Base-by-base conservation (phyloP, 1,140 invertebrate species). In the Drosophila truncata region DNA sequence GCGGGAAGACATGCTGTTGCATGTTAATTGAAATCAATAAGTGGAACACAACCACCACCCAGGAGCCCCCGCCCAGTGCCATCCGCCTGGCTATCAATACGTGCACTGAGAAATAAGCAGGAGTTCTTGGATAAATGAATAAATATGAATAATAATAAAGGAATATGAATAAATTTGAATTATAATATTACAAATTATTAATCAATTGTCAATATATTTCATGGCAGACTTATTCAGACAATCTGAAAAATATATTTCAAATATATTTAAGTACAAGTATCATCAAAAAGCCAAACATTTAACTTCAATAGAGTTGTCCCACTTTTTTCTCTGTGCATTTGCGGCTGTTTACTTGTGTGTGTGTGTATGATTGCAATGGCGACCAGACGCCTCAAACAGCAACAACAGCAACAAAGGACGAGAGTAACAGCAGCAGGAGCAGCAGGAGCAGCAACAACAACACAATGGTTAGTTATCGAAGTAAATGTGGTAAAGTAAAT, bases 21-120 rank as follows among this genome's bases (percentile, higher is more conserved):
- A 90, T 90, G 85, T 90, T 90, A 90, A 90, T 90, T 90, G 85
- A 90, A 90, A 90, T 90, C 85, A 90, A 90, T 90, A 90, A 90
- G 85, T 90, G 86, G 59, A 90, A 71, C 80, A 73, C 80, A 71
- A 46, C 58, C 46, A 70, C 60, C 54, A 61, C 61, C 49, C 60
- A n/a, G 23, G 31, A 31, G 23, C 59, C 33, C 23, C 42, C 37
- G 54, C 58, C 65, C 59, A 58, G 8, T 33, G 35, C 35, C 35
- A 52, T 25, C 39, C 29, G 67, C 39, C 63, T 37, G 55, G 58
- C 57, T 52, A 44, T 58, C 70, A 57, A 57, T 42, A 50, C 18
- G 29, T 47, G 31, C 41, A 64, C 62, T 29, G 8, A 31, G 5
- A 23, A 31, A 31, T 2, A 58, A 14, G 3, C 1, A 9, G 23